Evolutionary conservation across 2,888 invertebrate species (phyloP), one percentile per base, ranked within the genome.

Genomic region (Hemaris fuciformis): DNA sequence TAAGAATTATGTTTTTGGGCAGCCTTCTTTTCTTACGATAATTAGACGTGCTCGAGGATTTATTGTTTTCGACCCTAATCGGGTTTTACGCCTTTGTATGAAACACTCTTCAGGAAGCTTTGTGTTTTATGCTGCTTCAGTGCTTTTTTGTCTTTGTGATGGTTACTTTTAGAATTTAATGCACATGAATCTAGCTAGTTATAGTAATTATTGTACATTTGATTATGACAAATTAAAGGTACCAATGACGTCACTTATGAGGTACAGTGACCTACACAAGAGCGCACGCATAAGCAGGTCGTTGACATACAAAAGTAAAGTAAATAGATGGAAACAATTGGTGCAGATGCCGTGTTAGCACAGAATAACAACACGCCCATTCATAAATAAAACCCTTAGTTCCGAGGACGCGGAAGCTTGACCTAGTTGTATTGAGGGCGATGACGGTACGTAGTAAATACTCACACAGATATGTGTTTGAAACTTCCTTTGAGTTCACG

Each of bases 351-450:
- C 59, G 41, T 68, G 68, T 64, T 69, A 69, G 62, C 66, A 69
- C 68, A 75, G 67, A 79, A 77, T 81, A 82, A 79, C 76, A 81
- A 75, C 76, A 80, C 81, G 72, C 80, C 81, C 84, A 85, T 84
- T 86, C 84, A 86, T 85, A 87, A 88, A 85, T 84, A 84, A 88
- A 83, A 78, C 75, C 79, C 76, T 80, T 81, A 74, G 78, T 79
- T 80, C 79, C 77, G 85, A 85, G 88, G 85, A 87, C 89, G 82
- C 87, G 85, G 85, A 85, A 85, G 88, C 83, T 79, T 91, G 92
- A 91, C 92, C 91, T 84, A 91, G 75, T 84, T 60, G 60, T 70
- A 77, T 72, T 63, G 65, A 66, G 69, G 71, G 70, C 71, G 65
- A 64, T 63, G 60, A 66, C 62, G 65, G 60, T 61, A 63, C 58